These are phyloP conservation scores for Ctenomys sociabilis DNA, from an alignment of 2,113 vertebrate species.

Conservation along the genomic window DNA sequence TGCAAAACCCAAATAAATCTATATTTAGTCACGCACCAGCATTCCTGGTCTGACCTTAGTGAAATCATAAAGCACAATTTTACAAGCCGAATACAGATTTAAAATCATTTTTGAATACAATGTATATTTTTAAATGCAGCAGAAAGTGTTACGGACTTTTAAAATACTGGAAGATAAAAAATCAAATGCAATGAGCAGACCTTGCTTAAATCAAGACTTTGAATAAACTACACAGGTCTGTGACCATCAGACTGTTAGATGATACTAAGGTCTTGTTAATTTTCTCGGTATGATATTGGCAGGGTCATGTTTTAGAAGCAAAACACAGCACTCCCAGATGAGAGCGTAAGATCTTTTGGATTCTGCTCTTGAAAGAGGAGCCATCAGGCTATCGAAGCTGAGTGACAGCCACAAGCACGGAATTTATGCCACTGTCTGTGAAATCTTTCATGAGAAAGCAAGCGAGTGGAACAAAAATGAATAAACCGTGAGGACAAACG, in stretches of 20 bases:
- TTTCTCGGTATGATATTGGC: background rate
- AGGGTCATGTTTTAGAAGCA: background rate
- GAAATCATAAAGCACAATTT: background rate
- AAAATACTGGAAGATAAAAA: background rate
- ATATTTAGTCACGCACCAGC: background rate
- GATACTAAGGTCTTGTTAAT: background rate
- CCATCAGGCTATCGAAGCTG: background rate
- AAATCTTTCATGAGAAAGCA: background rate
- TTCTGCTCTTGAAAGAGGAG: constrained; percentile 19
- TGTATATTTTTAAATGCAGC: background rate
- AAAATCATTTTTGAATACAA: background rate
- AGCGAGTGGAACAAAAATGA: constrained; percentile 2
- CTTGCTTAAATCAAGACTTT: background rate
- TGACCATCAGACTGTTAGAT: background rate
- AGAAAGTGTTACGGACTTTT: background rate
- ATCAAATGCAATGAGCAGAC: background rate
- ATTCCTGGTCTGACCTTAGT: background rate
- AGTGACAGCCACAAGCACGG: background rate
- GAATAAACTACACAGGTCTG: background rate
- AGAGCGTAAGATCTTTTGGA: background rate
- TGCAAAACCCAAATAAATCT: background rate
- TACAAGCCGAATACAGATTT: background rate
- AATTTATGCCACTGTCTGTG: background rate
- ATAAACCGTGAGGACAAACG: background rate
- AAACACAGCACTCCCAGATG: background rate